Conservation (phyloP, 1,140 invertebrate species). For the Tetramorium parvispinum region DNA sequence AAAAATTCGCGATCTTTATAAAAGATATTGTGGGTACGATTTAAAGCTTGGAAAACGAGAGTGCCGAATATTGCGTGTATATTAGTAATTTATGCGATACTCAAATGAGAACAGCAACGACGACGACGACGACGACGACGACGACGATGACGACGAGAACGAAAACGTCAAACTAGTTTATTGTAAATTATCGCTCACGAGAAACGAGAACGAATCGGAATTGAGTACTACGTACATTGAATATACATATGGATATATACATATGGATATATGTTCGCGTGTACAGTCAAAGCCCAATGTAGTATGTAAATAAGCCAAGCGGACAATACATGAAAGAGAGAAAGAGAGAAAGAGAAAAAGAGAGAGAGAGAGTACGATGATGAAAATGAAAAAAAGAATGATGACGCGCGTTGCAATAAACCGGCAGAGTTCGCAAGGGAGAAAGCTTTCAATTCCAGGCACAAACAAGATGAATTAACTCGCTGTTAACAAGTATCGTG, state of each 20-base stretch:
- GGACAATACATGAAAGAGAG: slow-evolving; percentile 36
- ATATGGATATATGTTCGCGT: slow-evolving; percentile 27
- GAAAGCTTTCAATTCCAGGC: slow-evolving; percentile 15
- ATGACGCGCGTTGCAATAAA: slow-evolving; percentile 22
- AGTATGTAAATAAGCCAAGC: slow-evolving; percentile 45
- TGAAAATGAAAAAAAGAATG: not conserved
- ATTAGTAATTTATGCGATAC: slow-evolving; percentile 29
- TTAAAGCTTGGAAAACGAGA: slow-evolving; percentile 20
- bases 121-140: not conserved
- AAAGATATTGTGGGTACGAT: not conserved
- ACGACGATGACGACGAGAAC: not conserved
- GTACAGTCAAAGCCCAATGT: slow-evolving; percentile 43
- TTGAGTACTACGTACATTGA: slow-evolving; percentile 42
- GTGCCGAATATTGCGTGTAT: slow-evolving; percentile 10
- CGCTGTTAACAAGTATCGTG: not conserved
- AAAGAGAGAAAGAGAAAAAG: not conserved
- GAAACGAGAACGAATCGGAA: slow-evolving; percentile 8
- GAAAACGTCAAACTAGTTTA: slow-evolving; percentile 23
- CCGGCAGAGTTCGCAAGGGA: not conserved
- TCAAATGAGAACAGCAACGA: not conserved
- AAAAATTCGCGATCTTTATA: not conserved
- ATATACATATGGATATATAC: slow-evolving; percentile 32
- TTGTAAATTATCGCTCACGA: slow-evolving; percentile 14
- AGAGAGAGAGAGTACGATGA: not conserved
- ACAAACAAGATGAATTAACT: slow-evolving; percentile 35